phyloP scores from a whole-genome alignment of 2,888 invertebrate genomes.

The Polyploca ridens region DNA sequence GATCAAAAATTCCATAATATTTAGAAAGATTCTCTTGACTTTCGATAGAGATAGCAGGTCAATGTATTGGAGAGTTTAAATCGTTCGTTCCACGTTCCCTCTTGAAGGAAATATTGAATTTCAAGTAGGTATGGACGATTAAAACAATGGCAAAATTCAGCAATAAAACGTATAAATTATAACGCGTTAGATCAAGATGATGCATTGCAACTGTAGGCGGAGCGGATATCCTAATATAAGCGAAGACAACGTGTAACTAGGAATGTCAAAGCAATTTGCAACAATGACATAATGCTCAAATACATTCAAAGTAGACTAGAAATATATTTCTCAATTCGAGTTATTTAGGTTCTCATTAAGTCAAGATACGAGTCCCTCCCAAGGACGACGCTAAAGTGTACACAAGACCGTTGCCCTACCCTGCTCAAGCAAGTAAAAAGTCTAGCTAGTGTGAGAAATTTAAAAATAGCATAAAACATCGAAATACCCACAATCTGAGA shows the following conservation, averaged over 20 bases:
- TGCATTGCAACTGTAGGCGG: constrained; percentile 61
- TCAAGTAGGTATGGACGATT: constrained; percentile 1
- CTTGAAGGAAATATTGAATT: too few species aligned
- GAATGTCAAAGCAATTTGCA: constrained; percentile 71
- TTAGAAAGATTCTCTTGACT: too few species aligned
- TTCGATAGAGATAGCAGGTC: not conserved
- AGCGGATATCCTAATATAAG: constrained; percentile 78
- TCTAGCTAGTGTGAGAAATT: constrained; percentile 47
- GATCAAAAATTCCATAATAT: too few species aligned
- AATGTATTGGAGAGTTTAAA: too few species aligned
- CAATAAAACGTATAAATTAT: constrained; percentile 30
- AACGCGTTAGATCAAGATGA: constrained; percentile 40
- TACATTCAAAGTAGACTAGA: constrained; percentile 11
- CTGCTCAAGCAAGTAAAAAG: constrained; percentile 51
- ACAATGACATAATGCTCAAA: constrained; percentile 61
- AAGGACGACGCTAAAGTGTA: constrained; percentile 55
- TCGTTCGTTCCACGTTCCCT: too few species aligned
- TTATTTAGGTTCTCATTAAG: constrained; percentile 14
- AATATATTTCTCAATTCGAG: not conserved
- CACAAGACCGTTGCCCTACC: constrained; percentile 48
- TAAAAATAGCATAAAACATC: constrained; percentile 53
- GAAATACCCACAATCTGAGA: constrained; percentile 33
- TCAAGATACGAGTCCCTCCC: constrained; percentile 30
- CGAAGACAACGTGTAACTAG: constrained; percentile 69
- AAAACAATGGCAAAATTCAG: constrained; percentile 17